Evolutionary conservation across 1,140 invertebrate genomes (phyloP).

Genomic region (Diachasma alloeum): DNA sequence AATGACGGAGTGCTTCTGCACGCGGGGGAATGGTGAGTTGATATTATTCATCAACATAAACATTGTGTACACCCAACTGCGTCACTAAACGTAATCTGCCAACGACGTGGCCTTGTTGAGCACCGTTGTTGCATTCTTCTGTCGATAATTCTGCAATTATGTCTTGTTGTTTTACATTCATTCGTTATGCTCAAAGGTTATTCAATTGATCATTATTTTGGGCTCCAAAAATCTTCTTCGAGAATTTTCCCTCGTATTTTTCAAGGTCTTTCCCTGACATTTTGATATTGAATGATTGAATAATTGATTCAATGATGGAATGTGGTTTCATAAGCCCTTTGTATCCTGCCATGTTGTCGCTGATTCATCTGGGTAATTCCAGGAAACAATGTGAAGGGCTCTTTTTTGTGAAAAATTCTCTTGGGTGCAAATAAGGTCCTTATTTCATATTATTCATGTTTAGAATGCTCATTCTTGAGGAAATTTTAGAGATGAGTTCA

Average conservation of each 20-base stretch:
- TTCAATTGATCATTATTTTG: neutral
- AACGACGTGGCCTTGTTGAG: neutral
- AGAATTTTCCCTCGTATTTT: neutral
- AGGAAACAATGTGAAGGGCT: too few species aligned
- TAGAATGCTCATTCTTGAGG: too few species aligned
- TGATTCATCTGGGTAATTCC: neutral
- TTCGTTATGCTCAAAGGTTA: neutral
- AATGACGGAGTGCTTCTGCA: constrained; percentile 92
- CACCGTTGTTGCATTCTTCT: neutral
- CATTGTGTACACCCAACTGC: neutral
- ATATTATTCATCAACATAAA: neutral
- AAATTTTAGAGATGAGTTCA: too few species aligned
- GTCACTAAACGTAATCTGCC: neutral
- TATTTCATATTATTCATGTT: too few species aligned
- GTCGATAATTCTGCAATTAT: neutral
- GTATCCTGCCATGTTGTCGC: neutral
- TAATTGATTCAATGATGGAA: neutral
- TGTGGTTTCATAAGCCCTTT: neutral
- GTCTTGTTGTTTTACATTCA: neutral
- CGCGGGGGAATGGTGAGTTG: constrained; percentile 88
- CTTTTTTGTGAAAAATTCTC: too few species aligned
- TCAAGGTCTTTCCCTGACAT: neutral
- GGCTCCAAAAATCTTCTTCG: neutral
- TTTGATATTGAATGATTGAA: neutral
- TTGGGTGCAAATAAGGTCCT: too few species aligned